phyloP scores from a whole-genome alignment of 2,797 vertebrate species.

The Masticophis lateralis region DNA sequence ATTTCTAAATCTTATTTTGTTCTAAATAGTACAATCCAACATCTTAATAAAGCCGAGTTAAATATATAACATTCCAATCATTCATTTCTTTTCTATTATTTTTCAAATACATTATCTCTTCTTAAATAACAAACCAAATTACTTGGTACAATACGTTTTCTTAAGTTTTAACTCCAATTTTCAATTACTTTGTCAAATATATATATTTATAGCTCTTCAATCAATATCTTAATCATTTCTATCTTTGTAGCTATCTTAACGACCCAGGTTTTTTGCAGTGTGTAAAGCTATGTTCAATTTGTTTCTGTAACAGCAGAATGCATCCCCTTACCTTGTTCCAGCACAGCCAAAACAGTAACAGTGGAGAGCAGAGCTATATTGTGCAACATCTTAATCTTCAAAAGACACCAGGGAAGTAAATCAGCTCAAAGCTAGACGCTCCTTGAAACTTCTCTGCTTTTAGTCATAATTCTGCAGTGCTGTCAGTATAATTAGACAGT shows the following conservation, averaged over 20 bases:
- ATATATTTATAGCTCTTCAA: too few relatives aligned
- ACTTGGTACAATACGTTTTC: too few relatives aligned
- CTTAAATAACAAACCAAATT: too few relatives aligned
- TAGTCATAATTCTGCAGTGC: neutral
- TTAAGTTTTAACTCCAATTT: too few relatives aligned
- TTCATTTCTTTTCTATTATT: too few relatives aligned
- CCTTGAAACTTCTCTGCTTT: neutral
- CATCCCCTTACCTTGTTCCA: conserved; percentile 84
- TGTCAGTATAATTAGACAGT: neutral
- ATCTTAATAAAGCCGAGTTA: too few relatives aligned
- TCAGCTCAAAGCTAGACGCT: fast-evolving
- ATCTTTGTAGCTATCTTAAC: neutral
- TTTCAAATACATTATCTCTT: too few relatives aligned
- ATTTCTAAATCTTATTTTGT: too few relatives aligned
- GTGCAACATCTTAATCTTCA: conserved; percentile 66
- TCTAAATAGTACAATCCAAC: too few relatives aligned
- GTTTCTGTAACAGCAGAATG: neutral
- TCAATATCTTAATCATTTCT: too few relatives aligned
- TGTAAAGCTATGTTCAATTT: neutral
- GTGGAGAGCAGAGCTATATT: conserved; percentile 76
- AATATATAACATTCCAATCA: too few relatives aligned
- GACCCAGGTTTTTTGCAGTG: neutral
- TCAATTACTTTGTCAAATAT: too few relatives aligned
- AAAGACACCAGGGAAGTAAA: fast-evolving
- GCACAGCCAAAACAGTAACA: conserved; percentile 80